Base-by-base conservation (phyloP, 2,888 invertebrate species). In the Nephrocerus scutellatus region DNA sequence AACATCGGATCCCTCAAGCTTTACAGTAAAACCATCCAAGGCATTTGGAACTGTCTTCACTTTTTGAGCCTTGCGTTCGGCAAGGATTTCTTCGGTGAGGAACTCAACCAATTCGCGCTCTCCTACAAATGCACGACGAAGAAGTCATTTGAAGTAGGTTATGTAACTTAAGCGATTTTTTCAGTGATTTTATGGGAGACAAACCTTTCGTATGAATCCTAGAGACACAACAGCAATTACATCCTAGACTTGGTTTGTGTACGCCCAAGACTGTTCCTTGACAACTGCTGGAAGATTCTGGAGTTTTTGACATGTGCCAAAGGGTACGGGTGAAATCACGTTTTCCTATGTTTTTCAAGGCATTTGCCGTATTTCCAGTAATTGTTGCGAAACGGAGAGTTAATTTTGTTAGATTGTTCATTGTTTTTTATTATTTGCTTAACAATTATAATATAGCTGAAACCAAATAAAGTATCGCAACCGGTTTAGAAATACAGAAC, bases 91-190 rank as follows among this genome's bases (percentile, higher is more conserved):
- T 58, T 96, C 91, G 2, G 85, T 82, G 18, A 97, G 71, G 62
- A 95, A 96, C 61, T 90, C 88, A 0, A 88, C 83, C 33, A 97
- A 72, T 60, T 91, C 90, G 49, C 81, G 76, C 63, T 90, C 90
- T 54, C 84, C 89, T 90, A 54, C 22, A 34, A 41, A n/a, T 8
- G 23, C n/a, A 39, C 62, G 51, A 31, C 33, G 24, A 46, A 20
- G 31, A n/a, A n/a, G n/a, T n/a, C n/a, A n/a, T n/a, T n/a, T 5
- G 7, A 44, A 56, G 54, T 43, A 62, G 62, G 62, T 62, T 63
- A 63, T 60, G 62, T 55, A 55, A 58, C 23, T n/a, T 7, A 16
- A 26, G 13, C n/a, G 24, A 31, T 21, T 44, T 35, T 30, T 29
- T 30, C 3, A n/a, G 15, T 30, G 10, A 3, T 12, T 5, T 26